Conservation (phyloP, 2,113 vertebrate species). For the Solea senegalensis region DNA sequence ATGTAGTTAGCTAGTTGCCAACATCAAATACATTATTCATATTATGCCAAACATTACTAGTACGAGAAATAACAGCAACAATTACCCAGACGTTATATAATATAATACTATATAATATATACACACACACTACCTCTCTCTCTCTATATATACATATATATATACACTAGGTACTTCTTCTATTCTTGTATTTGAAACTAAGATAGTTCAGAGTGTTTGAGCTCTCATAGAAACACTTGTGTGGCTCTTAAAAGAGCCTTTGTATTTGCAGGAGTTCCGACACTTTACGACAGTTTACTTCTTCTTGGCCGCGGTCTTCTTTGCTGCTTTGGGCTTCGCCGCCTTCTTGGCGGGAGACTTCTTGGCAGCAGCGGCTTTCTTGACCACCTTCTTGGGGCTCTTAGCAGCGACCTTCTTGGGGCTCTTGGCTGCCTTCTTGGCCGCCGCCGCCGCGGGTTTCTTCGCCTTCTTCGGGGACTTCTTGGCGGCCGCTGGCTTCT, state of each 20-base stretch:
- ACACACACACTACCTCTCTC: too few relatives aligned
- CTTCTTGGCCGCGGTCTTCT: slow-evolving; percentile 34
- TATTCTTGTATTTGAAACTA: too few relatives aligned
- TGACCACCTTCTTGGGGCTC: slow-evolving; percentile 13
- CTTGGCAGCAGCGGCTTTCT: slow-evolving; percentile 7
- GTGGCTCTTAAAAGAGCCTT: slow-evolving; percentile 68
- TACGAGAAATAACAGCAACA: too few relatives aligned
- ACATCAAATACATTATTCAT: too few relatives aligned
- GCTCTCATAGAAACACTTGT: neutral
- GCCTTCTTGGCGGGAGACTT: slow-evolving; percentile 2
- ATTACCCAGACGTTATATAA: too few relatives aligned
- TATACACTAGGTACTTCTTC: too few relatives aligned
- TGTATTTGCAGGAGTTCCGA: neutral
- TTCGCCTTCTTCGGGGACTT: slow-evolving; percentile 3
- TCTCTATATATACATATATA: too few relatives aligned
- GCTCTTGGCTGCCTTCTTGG: slow-evolving; percentile 14
- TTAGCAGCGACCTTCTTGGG: fast-evolving
- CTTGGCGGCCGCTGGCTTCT: slow-evolving; percentile 17
- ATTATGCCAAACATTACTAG: too few relatives aligned
- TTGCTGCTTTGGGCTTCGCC: neutral
- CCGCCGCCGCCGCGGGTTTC: neutral
- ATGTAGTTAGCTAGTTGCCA: too few relatives aligned
- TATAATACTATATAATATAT: too few relatives aligned
- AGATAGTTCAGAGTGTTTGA: neutral
- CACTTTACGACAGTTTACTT: slow-evolving; percentile 23